Base-by-base conservation (phyloP, 2,888 invertebrate genomes). In the Drosophila fulvimacula region DNA sequence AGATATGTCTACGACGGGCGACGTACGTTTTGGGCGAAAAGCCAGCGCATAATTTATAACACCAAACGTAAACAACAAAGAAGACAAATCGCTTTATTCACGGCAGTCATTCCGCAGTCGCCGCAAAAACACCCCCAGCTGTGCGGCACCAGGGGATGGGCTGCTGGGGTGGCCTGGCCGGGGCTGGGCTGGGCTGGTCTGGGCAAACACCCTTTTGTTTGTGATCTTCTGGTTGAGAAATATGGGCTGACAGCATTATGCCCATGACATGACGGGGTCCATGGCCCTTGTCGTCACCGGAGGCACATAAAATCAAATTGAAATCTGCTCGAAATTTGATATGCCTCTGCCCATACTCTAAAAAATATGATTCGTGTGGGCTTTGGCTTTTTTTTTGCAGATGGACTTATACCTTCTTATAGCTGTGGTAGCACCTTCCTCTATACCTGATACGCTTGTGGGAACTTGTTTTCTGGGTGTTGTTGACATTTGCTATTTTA, bases 271-370 rank as follows among this genome's bases (percentile, higher is more conserved):
- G 59, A 34, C 38, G 51, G 56, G 60, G 59, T 58, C 66, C 39
- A 27, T 41, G 56, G 61, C 38, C 65, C 67, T 64, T 73, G 82
- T 80, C 81, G 69, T 73, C 75, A 71, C 64, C 67, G 73, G 68
- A 69, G 79, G 68, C 75, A 75, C 55, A 81, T 82, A 75, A 90
- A 90, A 90, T 91, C 89, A 81, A 89, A 88, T 85, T 82, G 87
- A 91, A 90, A 91, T 90, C 89, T 90, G 91, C 74, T 88, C 79
- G 91, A 89, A 91, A 91, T 91, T 85, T 80, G 91, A 91, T 90
- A 90, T 76, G 82, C 63, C 58, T 53, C 63, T 32, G 55, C 55
- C 58, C 53, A 24, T 39, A 49, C 58, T 56, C 38, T 61, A 46
- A 46, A 46, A 41, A 59, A 38, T 67, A 66, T 81, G 68, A 58